Percentiles rank a stretch among this genome's conserved stretches.
phyloP scores from a whole-genome alignment of 2,113 vertebrate genomes.

The Aplodontia rufa region DNA sequence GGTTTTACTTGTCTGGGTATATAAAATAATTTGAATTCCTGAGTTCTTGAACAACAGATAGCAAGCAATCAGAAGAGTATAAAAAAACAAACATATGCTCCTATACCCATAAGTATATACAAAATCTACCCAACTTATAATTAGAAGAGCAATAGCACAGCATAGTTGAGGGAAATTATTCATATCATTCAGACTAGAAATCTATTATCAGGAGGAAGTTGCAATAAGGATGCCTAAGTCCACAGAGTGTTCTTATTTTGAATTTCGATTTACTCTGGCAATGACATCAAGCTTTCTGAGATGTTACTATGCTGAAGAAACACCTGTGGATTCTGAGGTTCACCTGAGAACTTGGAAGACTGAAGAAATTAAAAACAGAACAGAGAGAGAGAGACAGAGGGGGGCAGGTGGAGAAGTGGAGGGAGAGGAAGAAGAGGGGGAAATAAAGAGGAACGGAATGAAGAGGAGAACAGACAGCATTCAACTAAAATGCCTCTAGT shows the following conservation, averaged over 20 bases:
- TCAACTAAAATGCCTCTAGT: conserved; percentile 3
- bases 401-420: no score
- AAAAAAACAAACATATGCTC: background rate
- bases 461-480: background rate
- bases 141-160: background rate
- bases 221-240: no score
- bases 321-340: background rate
- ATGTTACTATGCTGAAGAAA: background rate
- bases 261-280: background rate
- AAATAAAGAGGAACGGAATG: background rate
- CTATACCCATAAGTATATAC: background rate
- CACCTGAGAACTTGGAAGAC: background rate
- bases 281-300: background rate
- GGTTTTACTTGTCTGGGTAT: background rate
- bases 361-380: background rate
- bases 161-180: background rate
- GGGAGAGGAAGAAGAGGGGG: background rate
- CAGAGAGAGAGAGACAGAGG: background rate
- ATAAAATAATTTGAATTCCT: background rate
- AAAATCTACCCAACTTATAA: background rate
- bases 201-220: background rate
- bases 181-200: background rate
- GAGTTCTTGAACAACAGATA: background rate
- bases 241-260: background rate
- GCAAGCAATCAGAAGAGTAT: background rate